These are phyloP conservation scores for Myocastor coypus DNA, from an alignment of 2,113 vertebrate genomes.

Conservation along the genomic window DNA sequence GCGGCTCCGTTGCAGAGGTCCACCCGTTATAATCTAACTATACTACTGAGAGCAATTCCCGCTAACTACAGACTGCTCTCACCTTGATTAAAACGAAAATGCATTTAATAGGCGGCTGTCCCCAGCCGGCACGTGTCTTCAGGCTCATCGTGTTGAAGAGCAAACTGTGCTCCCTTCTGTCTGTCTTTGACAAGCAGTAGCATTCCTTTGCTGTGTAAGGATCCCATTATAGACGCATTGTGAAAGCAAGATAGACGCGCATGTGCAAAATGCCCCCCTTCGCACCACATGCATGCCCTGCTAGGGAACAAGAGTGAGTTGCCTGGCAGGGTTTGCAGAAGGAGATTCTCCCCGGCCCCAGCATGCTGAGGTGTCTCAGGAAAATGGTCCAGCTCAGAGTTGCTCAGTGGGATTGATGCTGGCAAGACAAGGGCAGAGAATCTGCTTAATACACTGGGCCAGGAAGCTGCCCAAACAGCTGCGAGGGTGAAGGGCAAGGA, in stretches of 20 bases:
- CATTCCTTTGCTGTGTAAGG: slow-evolving; percentile 49
- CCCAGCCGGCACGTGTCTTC: slow-evolving; percentile 73
- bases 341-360: neutral
- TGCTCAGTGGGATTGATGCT: neutral
- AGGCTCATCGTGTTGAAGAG: slow-evolving; percentile 68
- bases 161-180: slow-evolving; percentile 40
- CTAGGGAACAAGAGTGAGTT: neutral
- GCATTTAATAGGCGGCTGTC: slow-evolving; percentile 79
- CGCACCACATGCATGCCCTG: rapidly evolving
- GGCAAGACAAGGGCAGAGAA: neutral
- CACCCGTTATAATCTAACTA: slow-evolving; percentile 76
- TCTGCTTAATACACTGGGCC: neutral
- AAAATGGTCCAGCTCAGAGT: neutral
- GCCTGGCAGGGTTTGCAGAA: neutral
- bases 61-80: slow-evolving; percentile 69
- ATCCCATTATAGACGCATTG: neutral
- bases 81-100: slow-evolving; percentile 86
- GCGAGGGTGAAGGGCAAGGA: rapidly evolving
- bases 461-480: neutral
- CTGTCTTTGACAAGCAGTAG: slow-evolving; percentile 53
- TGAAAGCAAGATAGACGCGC: neutral
- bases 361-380: neutral
- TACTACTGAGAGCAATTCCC: slow-evolving; percentile 83
- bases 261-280: neutral
- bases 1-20: slow-evolving; percentile 80